Evolutionary conservation across 2,797 vertebrate genomes (phyloP).

Genomic region (Kryptopterus vitreolus): DNA sequence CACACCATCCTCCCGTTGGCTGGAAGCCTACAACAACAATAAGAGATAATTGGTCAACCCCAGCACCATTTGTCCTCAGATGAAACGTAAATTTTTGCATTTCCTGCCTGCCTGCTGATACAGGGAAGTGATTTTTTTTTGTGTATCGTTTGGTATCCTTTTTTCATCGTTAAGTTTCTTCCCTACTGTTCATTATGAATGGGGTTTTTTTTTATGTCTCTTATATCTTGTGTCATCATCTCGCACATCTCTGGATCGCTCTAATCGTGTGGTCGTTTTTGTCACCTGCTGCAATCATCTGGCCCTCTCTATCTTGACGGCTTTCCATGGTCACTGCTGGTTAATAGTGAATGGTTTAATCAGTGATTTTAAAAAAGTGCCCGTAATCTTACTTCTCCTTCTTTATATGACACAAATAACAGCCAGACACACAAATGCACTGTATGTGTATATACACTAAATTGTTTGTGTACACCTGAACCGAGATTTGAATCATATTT

Average conservation of each 20-base stretch:
- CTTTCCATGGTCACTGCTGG: constrained; percentile 46
- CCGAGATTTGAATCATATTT: too few relatives aligned
- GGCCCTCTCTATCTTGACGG: too few relatives aligned
- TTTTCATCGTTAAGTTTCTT: too few relatives aligned
- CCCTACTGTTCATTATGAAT: too few relatives aligned
- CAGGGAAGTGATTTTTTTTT: constrained; percentile 21
- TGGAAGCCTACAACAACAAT: too few relatives aligned
- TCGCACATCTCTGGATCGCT: too few relatives aligned
- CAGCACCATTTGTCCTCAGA: constrained; percentile 29
- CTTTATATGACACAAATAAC: background rate
- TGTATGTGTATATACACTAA: background rate
- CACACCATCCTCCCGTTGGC: too few relatives aligned
- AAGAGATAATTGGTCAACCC: constrained; percentile 38
- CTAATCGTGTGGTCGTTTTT: too few relatives aligned
- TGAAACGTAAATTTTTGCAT: constrained; percentile 46
- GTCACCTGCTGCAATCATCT: too few relatives aligned
- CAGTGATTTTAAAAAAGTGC: background rate
- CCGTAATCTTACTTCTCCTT: background rate
- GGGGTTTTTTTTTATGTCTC: background rate
- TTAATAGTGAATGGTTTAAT: constrained; percentile 22
- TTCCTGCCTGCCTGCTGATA: constrained; percentile 25
- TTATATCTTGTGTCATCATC: constrained; percentile 40
- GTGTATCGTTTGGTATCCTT: too few relatives aligned
- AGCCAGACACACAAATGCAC: background rate
- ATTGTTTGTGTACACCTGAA: too few relatives aligned